These are phyloP conservation scores for Pocillopora verrucosa DNA, from an alignment of 64 coral and sea anemone genomes.

Conservation along the genomic window DNA sequence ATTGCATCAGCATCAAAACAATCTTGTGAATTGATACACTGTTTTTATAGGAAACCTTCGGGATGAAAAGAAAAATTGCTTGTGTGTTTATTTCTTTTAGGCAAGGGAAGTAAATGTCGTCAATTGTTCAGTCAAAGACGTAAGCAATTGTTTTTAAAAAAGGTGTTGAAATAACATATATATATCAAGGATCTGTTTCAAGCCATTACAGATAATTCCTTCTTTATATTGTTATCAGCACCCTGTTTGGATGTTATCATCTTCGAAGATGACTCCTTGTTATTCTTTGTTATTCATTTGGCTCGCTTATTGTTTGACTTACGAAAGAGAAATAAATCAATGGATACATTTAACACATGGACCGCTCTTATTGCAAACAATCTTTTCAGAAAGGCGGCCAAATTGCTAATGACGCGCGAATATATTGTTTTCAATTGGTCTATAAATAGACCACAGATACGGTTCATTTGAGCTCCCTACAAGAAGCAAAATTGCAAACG, in stretches of 20 bases:
- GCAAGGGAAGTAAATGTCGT: background rate
- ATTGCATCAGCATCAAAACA: background rate
- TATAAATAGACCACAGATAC: conserved; percentile 42
- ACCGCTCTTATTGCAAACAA: conserved; percentile 30
- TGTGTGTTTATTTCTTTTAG: no score
- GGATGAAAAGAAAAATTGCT: background rate
- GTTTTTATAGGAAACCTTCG: background rate
- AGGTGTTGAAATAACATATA: background rate
- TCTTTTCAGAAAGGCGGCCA: conserved; percentile 22
- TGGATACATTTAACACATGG: conserved; percentile 42
- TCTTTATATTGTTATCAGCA: conserved; percentile 19
- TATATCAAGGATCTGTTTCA: background rate
- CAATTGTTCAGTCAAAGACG: background rate
- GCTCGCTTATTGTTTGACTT: conserved; percentile 28
- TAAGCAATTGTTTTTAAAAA: background rate
- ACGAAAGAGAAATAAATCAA: conserved; percentile 31
- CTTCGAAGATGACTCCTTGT: conserved; percentile 36
- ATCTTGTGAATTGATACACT: background rate
- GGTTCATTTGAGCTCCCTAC: conserved; percentile 28
- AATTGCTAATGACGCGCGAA: conserved; percentile 38
- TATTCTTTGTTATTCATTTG: conserved; percentile 53
- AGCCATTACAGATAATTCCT: background rate
- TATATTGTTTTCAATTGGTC: conserved; percentile 44
- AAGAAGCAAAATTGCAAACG: conserved; percentile 25
- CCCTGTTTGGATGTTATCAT: conserved; percentile 18